Percentiles rank a stretch among this genome's conserved stretches.
These are phyloP conservation scores for Pinna nobilis DNA, from an alignment of 1,140 invertebrate genomes.

Conservation along the genomic window DNA sequence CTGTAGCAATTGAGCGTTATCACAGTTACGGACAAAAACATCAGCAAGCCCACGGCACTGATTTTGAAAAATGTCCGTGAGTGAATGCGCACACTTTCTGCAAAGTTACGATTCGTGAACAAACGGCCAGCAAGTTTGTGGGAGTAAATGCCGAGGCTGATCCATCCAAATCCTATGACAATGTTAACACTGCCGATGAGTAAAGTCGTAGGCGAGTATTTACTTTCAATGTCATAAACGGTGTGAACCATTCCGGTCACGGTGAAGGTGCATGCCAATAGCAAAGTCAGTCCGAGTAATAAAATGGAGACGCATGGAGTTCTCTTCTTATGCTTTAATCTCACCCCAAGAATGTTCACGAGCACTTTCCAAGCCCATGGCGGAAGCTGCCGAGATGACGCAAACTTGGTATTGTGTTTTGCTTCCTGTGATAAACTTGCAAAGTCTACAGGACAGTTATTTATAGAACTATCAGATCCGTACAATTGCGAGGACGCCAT, in stretches of 20 bases:
- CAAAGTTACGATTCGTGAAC: constrained; percentile 72
- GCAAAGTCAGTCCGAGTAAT: constrained; percentile 68
- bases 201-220: constrained; percentile 66
- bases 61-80: constrained; percentile 74
- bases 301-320: constrained; percentile 49
- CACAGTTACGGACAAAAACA: constrained; percentile 50
- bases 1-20: constrained; percentile 61
- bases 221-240: constrained; percentile 69
- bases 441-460: too few species aligned
- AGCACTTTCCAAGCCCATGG: constrained; percentile 58
- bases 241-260: constrained; percentile 63
- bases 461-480: too few species aligned
- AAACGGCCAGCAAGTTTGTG: constrained; percentile 64
- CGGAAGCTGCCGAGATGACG: constrained; percentile 52
- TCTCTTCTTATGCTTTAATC: constrained; percentile 50
- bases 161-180: constrained; percentile 68
- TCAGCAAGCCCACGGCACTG: constrained; percentile 59
- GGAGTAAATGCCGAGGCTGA: constrained; percentile 69
- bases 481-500: too few species aligned
- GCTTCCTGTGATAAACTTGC: too few species aligned
- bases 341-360: constrained; percentile 56
- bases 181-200: constrained; percentile 67
- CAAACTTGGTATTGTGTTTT: constrained; percentile 42
- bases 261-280: constrained; percentile 53
- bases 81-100: constrained; percentile 73